Evolutionary conservation across 2,888 invertebrate genomes (phyloP), one percentile per base, ranked within the genome.

Genomic region (Lathronympha strigana): DNA sequence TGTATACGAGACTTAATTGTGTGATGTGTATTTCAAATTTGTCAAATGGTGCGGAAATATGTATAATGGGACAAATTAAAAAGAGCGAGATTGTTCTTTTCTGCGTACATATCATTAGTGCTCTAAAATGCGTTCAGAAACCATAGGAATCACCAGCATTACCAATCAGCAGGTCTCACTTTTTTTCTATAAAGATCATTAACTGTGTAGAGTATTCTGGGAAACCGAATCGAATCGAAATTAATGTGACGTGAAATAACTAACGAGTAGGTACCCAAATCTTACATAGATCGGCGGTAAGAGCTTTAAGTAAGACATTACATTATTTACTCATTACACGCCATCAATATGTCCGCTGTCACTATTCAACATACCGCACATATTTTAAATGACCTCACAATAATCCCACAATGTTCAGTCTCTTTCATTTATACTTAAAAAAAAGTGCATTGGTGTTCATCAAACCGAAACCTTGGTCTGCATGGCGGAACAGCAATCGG

Each of bases 401-500:
- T 57, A 31, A 43, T 31, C 6, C 28, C 28, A 25, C 55, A 43
- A 19, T 40, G 9, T 57, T 43, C 43, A 19, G 28, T 23, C 33
- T 43, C 40, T 57, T 57, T 43, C 43, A 43, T 43, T 57, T 57
- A 33, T 53, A 53, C 23, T 51, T 17, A 53, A 53, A 54, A 53
- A n/a, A 57, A 57, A 57, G 55, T 55, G 43, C 55, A 57, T 45
- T 57, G 55, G 19, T 57, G 55, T 43, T 57, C 55, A 57, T 57
- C 55, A 57, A 57, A 45, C 55, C 55, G 55, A 28, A n/a, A 43
- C 55, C 55, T 9, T 9, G 17, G 31, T 57, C 19, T 43, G 55
- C 55, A 57, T 57, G 55, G 55, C 31, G 9, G 55, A 43, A 31
- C 55, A 19, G 55, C 55, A 57, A 57, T 57, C 55, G 55, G 38